Conservation (phyloP, 2,797 vertebrate species). For the Poecilia gillii region DNA sequence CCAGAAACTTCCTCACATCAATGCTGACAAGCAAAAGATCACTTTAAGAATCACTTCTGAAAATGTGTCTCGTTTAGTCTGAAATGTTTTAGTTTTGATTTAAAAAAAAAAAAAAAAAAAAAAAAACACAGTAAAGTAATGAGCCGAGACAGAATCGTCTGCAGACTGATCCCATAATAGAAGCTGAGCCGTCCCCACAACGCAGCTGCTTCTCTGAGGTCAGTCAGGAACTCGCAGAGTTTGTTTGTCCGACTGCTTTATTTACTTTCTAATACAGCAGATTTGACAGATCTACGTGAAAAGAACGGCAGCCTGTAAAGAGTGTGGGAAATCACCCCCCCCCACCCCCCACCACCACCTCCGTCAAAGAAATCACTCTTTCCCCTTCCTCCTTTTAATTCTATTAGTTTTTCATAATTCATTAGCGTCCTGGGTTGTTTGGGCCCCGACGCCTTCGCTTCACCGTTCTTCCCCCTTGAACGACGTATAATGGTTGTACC, state of each 20-base stretch:
- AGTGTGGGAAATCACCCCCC: conserved; percentile 65
- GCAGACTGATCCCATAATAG: conserved; percentile 18
- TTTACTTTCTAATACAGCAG: conserved; percentile 68
- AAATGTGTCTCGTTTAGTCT: conserved; percentile 5
- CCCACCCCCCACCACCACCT: conserved; percentile 33
- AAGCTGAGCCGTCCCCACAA: conserved; percentile 63
- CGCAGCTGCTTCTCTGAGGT: conserved; percentile 74
- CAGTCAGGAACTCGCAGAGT: conserved; percentile 67
- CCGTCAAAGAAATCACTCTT: conserved; percentile 36
- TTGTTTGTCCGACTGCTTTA: conserved; percentile 75
- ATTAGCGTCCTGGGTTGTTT: conserved; percentile 48
- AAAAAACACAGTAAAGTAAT: conserved; percentile 36
- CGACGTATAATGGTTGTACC: conserved; percentile 43
- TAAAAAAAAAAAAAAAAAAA: no score
- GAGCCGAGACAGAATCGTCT: conserved; percentile 26
- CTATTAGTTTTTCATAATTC: conserved; percentile 67
- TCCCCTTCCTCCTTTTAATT: conserved; percentile 36
- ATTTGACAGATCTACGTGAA: conserved; percentile 72
- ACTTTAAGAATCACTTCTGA: neutral
- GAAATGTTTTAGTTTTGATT: conserved; percentile 8
- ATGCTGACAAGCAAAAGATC: neutral
- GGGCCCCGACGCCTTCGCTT: conserved; percentile 46
- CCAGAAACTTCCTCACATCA: neutral
- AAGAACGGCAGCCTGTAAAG: conserved; percentile 57
- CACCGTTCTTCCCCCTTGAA: conserved; percentile 11